These are phyloP conservation scores for Microtus ochrogaster DNA, from an alignment of 2,113 vertebrate genomes.

Conservation along the genomic window DNA sequence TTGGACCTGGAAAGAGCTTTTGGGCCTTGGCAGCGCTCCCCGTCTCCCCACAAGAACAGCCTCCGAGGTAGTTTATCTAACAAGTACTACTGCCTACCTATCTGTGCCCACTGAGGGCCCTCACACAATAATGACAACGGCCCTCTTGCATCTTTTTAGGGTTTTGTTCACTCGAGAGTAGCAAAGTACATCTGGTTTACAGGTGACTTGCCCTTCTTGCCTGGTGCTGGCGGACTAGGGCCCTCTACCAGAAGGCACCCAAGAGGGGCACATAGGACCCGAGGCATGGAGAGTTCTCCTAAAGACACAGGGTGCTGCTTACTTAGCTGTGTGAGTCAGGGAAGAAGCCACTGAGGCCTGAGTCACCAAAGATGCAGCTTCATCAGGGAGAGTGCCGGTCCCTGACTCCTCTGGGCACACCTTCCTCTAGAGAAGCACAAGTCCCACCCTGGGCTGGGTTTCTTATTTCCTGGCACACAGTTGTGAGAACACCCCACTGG, in stretches of 20 bases:
- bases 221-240: not conserved
- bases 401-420: not conserved
- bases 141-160: not conserved
- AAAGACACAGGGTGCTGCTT: not conserved
- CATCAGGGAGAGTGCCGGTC: not conserved
- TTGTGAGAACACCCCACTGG: not conserved
- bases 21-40: not conserved
- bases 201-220: not conserved
- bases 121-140: not conserved
- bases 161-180: not conserved
- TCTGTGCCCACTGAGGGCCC: not conserved
- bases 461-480: not conserved
- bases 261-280: not conserved
- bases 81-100: not conserved
- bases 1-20: not conserved
- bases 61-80: too few relatives aligned
- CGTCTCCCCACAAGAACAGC: not conserved
- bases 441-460: not conserved
- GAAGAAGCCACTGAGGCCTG: not conserved
- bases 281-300: not conserved
- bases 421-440: not conserved
- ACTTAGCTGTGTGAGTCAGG: not conserved
- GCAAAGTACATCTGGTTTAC: not conserved
- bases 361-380: conserved; percentile 61
- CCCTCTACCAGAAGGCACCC: not conserved